Percentiles rank a stretch among this genome's conserved stretches.
Conservation (phyloP, 1,140 invertebrate species). For the Oscheius sp. region DNA sequence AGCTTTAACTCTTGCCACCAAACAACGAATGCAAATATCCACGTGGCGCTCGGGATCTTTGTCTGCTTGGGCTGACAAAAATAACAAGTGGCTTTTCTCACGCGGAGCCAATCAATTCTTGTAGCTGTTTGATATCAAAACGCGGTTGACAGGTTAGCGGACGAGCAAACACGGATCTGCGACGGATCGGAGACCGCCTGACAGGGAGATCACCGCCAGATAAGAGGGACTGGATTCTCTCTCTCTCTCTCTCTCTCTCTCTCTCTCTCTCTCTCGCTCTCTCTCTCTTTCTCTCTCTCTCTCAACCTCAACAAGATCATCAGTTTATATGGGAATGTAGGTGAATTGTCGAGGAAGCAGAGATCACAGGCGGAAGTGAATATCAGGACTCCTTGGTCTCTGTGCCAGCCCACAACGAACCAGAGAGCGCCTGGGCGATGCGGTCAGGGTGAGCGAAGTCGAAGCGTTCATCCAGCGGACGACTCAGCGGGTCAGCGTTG, state of each 20-base stretch:
- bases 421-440: background rate
- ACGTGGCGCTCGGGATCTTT: no score
- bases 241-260: no score
- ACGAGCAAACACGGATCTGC: background rate
- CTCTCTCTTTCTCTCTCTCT: background rate
- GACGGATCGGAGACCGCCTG: no score
- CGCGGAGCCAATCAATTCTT: no score
- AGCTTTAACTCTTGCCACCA: no score
- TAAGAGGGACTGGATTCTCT: no score
- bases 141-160: background rate
- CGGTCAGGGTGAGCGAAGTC: background rate
- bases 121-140: conserved; percentile 3
- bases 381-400: background rate
- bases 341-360: background rate
- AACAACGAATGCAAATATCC: no score
- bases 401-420: background rate
- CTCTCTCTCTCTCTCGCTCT: background rate
- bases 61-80: no score
- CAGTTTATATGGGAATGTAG: background rate
- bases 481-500: background rate
- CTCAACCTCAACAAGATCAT: no score
- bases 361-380: background rate
- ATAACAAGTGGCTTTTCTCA: background rate
- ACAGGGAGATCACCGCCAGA: no score
- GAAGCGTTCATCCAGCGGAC: background rate